Base-by-base conservation (phyloP, 1,140 invertebrate species). In the Apis florea region DNA sequence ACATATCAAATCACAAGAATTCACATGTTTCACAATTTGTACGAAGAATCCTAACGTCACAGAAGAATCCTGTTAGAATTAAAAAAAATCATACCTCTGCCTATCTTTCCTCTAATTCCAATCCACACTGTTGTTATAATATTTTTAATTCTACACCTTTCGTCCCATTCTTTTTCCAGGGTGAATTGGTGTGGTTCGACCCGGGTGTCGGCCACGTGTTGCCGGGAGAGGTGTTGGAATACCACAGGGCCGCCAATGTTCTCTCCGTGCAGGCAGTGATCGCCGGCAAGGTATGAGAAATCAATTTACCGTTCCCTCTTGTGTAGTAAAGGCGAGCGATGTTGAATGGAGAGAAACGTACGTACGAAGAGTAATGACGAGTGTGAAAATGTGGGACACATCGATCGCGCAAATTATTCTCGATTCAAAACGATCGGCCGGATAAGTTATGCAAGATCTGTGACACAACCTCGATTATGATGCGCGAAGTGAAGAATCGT, bases 121-220 rank as follows among this genome's bases (percentile, higher is more conserved):
- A 40, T 40, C 31, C 2, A 40, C 31, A 31, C 31, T 31, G 2
- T 31, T 2, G 26, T 40, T 40, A n/a, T n/a, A 6, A 6, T 40
- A 40, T 40, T 13, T 12, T 13, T 13, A 5, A 53, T 13, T 53
- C 51, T 13, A 13, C 15, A n/a, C 15, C 5, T 53, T 13, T 53
- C 13, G 0, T 53, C 9, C 15, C 53, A 26, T 73, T 68, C 78
- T 49, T 73, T 71, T 89, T 93, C 86, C 88, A 94, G 93, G 97
- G 97, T 68, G 97, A 98, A 91, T 95, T 98, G 92, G 97, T 98
- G 87, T 98, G 98, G 97, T 98, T 98, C 94, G 97, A 98, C 94
- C 97, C 97, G 56, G 96, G 97, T 21, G 95, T 98, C 86, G 97
- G 97, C 53, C 96, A 98, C 94, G 96, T 97, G 86, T 95, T 98